Evolutionary conservation across 2,113 vertebrate species (phyloP).

Genomic region (Chamaetylas fuelleborni): DNA sequence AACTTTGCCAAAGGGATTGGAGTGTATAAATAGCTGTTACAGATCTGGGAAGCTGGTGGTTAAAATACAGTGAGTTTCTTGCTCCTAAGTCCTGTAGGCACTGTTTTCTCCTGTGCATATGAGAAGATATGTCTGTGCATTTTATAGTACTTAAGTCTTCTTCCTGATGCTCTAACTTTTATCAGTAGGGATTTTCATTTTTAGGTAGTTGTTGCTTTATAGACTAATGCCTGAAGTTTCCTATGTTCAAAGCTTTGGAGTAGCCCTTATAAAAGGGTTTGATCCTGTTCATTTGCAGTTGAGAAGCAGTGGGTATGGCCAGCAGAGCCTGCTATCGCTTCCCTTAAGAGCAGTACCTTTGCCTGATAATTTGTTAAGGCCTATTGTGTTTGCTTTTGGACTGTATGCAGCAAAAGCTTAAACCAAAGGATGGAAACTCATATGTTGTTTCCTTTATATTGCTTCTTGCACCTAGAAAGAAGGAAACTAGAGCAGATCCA

Average conservation of each 20-base stretch:
- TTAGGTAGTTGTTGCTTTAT: neutral
- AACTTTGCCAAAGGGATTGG: neutral
- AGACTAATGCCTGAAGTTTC: neutral
- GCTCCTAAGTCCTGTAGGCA: neutral
- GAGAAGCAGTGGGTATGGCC: neutral
- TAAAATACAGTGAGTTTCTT: neutral
- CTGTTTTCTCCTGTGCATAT: neutral
- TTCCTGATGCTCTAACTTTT: neutral
- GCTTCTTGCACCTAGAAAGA: neutral
- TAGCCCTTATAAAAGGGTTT: neutral
- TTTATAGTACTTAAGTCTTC: neutral
- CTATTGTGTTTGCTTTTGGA: neutral
- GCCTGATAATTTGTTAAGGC: neutral
- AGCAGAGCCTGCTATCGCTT: neutral
- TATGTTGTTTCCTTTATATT: neutral
- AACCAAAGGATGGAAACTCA: neutral
- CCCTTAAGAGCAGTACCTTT: neutral
- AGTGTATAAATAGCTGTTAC: neutral
- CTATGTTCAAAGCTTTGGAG: neutral
- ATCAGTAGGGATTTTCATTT: neutral
- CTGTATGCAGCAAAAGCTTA: neutral
- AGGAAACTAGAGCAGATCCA: rapidly evolving
- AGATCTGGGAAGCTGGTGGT: neutral
- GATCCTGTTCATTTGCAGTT: neutral
- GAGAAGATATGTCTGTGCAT: neutral